Base-by-base conservation (phyloP, 2,888 invertebrate genomes). In the Pollenia angustigena region DNA sequence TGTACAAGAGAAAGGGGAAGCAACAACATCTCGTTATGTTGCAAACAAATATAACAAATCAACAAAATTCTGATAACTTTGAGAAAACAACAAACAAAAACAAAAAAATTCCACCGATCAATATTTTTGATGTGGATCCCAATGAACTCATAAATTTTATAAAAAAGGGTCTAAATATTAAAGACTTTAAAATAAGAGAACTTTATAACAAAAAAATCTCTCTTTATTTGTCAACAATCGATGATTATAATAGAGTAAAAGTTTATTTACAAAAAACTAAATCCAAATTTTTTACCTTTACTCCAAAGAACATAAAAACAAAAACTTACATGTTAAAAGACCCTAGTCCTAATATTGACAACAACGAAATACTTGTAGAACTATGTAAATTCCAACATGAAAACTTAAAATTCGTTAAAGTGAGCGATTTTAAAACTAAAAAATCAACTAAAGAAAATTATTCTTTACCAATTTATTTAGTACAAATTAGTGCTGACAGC, bases 261-360 rank as follows among this genome's bases (percentile, higher is more conserved):
- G 40, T 40, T 1, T 69, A 69, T 69, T 69, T 69, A 14, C 14
- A 14, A n/a, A 71, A 71, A 71, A n/a, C n/a, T n/a, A n/a, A n/a
- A n/a, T n/a, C 71, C 4, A 66, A 48, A 6, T 66, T 66, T 4
- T 66, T 48, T 54, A 54, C 71, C n/a, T 69, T 69, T 40, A 69
- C 69, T 16, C 69, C 69, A 54, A 52, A 54, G 16, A 11, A 2
- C 1, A 54, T 54, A 9, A 71, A 71, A 71, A 71, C 44, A 54
- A 58, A 32, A 23, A 7, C 23, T 11, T 58, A 23, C 23, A 11
- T 58, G 23, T 12, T 58, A 10, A 58, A 71, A 16, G 71, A 54
- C 8, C 44, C 54, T 9, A 16, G 54, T 23, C 10, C 71, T n/a
- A 11, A 71, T 40, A 71, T 8, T n/a, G 54, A 71, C 14, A 16